Evolutionary conservation across 2,797 vertebrate genomes (phyloP), one percentile per base, ranked within the genome.

Genomic region (Crocodylus rhombifer): DNA sequence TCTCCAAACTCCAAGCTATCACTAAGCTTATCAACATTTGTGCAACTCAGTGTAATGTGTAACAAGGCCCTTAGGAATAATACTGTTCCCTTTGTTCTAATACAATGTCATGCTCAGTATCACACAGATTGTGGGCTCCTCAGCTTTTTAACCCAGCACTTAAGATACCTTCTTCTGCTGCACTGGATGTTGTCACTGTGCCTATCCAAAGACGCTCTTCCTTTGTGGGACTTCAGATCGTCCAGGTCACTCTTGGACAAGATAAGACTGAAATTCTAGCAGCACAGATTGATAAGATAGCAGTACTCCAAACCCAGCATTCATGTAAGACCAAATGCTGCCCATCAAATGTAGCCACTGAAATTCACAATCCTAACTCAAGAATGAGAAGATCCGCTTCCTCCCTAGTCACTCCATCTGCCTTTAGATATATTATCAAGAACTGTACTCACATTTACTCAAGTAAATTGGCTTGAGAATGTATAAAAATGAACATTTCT

Each of bases 401-500:
- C 51, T 71, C 77, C 79, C 55, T 5, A 60, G 26, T 88, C 14
- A 75, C 25, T 58, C 36, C 33, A 7, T 8, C 21, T 4, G 2
- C 80, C 30, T 90, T 87, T 23, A 77, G 33, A 57, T 55, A 62
- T 15, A 23, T 84, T 33, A 84, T 76, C 80, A 77, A 10, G n/a
- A 89, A 84, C 25, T 18, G n/a, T 7, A 56, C 5, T 77, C 1
- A 9, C 13, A 74, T 80, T 82, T 82, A 86, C 56, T 89, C 86
- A 88, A 88, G 82, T 85, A 82, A 74, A 75, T 82, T 42, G 58
- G 26, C 65, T 85, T 89, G n/a, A 71, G 77, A 91, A 79, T 75
- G 65, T 56, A 36, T 82, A 57, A 87, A 82, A 84, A 7, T 74
- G 55, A 74, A 23, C 62, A 76, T 86, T 78, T 64, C 61, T 51